phyloP scores from a whole-genome alignment of 2,888 invertebrate genomes.

The Malthinus flaveolus region DNA sequence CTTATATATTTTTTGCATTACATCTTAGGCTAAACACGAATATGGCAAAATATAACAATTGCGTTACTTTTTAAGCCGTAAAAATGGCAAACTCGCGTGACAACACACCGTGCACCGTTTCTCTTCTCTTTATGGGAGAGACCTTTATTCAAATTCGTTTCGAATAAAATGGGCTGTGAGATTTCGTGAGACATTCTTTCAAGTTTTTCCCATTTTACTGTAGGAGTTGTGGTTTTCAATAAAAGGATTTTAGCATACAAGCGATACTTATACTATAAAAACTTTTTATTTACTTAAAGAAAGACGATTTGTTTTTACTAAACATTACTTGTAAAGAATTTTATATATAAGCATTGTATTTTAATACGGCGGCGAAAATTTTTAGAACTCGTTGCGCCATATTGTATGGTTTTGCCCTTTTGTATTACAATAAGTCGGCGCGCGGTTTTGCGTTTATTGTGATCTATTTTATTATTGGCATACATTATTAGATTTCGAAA shows the following conservation, averaged over 20 bases:
- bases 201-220: too few relatives aligned
- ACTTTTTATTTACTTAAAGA: constrained; percentile 13
- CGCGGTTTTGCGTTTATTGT: constrained; percentile 12
- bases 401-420: constrained; percentile 1
- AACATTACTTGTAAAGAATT: constrained; percentile 23
- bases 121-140: neutral
- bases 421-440: constrained; percentile 18
- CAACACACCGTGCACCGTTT: too few relatives aligned
- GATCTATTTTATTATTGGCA: constrained; percentile 21
- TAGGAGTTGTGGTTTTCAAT: too few relatives aligned
- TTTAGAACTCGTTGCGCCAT: constrained; percentile 15
- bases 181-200: too few relatives aligned
- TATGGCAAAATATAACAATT: too few relatives aligned
- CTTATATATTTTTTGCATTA: too few relatives aligned
- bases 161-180: too few relatives aligned
- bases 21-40: too few relatives aligned
- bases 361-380: constrained; percentile 31
- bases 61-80: too few relatives aligned
- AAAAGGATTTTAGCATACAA: constrained; percentile 22
- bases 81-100: too few relatives aligned
- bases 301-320: constrained; percentile 25
- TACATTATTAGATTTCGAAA: constrained; percentile 11
- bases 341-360: constrained; percentile 28
- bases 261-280: constrained; percentile 18
- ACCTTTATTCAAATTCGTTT: neutral